Evolutionary conservation across 2,888 invertebrate species (phyloP).

Genomic region (Ophioninae sp.): DNA sequence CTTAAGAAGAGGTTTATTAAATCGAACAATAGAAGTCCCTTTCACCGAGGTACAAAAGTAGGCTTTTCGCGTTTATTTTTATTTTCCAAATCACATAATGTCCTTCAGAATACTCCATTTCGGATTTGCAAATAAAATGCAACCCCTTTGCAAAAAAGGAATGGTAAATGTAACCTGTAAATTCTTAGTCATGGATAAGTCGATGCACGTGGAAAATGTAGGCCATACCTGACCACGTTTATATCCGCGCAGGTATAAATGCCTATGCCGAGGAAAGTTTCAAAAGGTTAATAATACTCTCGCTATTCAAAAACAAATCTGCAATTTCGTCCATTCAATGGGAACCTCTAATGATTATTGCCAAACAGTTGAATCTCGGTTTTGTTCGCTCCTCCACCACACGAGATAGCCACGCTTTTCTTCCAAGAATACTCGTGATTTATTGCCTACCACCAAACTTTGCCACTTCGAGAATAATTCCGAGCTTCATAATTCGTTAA

Average conservation of each 20-base stretch:
- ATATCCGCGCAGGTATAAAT: slow-evolving; percentile 15
- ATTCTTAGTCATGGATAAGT: not conserved
- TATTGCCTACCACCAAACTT: slow-evolving; percentile 12
- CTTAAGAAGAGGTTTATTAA: too few relatives aligned
- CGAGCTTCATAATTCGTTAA: slow-evolving; percentile 12
- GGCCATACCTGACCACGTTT: not conserved
- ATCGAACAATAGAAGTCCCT: too few relatives aligned
- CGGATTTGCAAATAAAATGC: not conserved
- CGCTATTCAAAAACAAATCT: not conserved
- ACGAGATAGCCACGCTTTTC: not conserved
- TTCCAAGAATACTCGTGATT: slow-evolving; percentile 30
- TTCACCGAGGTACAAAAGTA: too few relatives aligned
- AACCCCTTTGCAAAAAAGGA: not conserved
- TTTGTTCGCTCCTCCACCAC: not conserved
- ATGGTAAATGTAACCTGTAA: not conserved
- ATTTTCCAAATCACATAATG: too few relatives aligned
- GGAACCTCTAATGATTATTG: slow-evolving; percentile 30
- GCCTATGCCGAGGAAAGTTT: not conserved
- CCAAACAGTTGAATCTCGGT: slow-evolving; percentile 21
- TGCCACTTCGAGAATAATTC: not conserved
- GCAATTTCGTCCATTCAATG: not conserved
- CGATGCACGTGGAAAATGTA: slow-evolving; percentile 1
- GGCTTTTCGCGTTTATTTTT: too few relatives aligned
- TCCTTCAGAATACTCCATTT: too few relatives aligned
- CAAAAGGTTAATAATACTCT: slow-evolving; percentile 7